Conservation (phyloP, 2,113 vertebrate genomes). For the Romanogobio albipinnatus region DNA sequence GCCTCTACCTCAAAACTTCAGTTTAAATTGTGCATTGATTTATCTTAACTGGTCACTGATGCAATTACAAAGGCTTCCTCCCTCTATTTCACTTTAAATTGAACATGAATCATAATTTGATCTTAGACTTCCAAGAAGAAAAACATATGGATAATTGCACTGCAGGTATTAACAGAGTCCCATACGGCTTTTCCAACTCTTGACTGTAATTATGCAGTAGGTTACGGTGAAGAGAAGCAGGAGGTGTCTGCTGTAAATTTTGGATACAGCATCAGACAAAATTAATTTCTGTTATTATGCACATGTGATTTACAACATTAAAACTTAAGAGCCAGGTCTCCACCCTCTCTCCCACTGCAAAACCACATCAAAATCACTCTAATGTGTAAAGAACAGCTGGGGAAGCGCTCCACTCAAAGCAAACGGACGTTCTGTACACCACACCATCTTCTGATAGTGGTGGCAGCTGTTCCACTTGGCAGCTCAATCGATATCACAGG, state of each 20-base stretch:
- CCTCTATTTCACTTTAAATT: constrained; percentile 5
- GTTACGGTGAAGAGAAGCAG: constrained; percentile 36
- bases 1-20: not conserved
- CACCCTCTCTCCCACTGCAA: not conserved
- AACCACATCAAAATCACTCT: constrained; percentile 46
- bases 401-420: not conserved
- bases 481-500: not conserved
- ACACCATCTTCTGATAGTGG: not conserved
- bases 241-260: constrained; percentile 32
- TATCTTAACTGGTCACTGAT: constrained; percentile 14
- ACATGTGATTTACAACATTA: constrained; percentile 42
- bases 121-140: constrained; percentile 18
- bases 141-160: constrained; percentile 22
- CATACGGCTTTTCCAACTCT: not conserved
- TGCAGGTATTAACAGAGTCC: constrained; percentile 33
- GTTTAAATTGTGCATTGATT: constrained; percentile 8
- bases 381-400: not conserved
- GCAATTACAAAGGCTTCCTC: constrained; percentile 9
- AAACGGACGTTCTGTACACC: not conserved
- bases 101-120: constrained; percentile 23
- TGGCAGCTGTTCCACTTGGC: not conserved
- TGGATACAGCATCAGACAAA: constrained; percentile 48
- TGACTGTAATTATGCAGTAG: constrained; percentile 46
- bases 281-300: constrained; percentile 43
- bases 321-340: constrained; percentile 8